phyloP scores from a whole-genome alignment of 2,888 invertebrate genomes.

The Plutella xylostella region DNA sequence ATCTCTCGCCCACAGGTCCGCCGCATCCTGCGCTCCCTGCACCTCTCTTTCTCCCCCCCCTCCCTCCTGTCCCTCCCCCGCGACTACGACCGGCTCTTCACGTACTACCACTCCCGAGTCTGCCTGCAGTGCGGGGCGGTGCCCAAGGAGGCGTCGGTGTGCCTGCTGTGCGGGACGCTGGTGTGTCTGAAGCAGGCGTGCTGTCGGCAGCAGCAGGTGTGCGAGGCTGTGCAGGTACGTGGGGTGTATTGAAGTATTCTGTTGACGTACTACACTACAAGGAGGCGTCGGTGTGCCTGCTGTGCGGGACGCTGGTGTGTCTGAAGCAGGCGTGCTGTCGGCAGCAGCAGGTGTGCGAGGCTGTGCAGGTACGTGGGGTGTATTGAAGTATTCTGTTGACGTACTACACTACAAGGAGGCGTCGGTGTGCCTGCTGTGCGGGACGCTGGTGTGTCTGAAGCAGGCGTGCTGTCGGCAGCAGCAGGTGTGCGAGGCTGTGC shows the following conservation, averaged over 20 bases:
- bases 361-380: no score
- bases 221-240: conserved; percentile 85
- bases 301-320: no score
- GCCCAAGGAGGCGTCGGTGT: conserved; percentile 89
- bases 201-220: conserved; percentile 85
- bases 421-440: no score
- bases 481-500: conserved; percentile 87
- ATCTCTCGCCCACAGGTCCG: conserved; percentile 52
- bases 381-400: no score
- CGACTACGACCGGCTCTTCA: conserved; percentile 84
- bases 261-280: no score
- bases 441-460: conserved; percentile 91
- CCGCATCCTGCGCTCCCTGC: conserved; percentile 78
- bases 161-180: conserved; percentile 92
- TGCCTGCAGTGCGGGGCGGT: conserved; percentile 91
- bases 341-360: no score
- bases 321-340: no score
- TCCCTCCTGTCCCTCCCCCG: conserved; percentile 86
- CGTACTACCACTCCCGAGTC: conserved; percentile 91
- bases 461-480: conserved; percentile 83
- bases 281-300: no score
- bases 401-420: no score
- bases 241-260: no score
- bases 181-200: conserved; percentile 92
- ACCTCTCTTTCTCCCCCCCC: conserved; percentile 84